Evolutionary conservation across 2,797 vertebrate species (phyloP), one percentile per base, ranked within the genome.

Genomic region (Liparis tanakae): DNA sequence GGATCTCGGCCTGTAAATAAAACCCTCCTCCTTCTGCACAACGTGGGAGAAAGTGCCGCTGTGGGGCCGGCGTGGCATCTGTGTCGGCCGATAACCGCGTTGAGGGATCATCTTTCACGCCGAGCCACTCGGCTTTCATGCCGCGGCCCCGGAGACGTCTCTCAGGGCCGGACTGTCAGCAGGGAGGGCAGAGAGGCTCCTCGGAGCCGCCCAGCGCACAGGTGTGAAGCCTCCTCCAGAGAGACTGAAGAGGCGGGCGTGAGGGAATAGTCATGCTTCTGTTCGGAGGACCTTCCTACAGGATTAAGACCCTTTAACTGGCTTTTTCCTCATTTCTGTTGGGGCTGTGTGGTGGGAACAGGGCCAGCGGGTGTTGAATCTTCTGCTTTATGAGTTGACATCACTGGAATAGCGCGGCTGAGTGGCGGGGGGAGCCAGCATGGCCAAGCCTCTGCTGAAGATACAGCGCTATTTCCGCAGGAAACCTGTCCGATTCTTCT

Each of bases 391-490:
- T 93, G 93, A 88, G 65, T 90, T 88, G 84, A 88, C 61, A 69
- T 79, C 74, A 71, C 78, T 67, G 76, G 82, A 67, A 51, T 44
- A 67, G 81, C 36, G 81, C 66, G 58, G 84, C 82, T 79, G 78
- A 87, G 87, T 56, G 82, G 89, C 87, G 83, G 87, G 64, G 69
- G 86, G 80, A 91, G 84, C 75, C 79, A 94, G 92, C 89, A 99
- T 99, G 98, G 97, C 96, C 93, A 97, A 96, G 87, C 88, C 96
- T 85, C 89, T 97, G 93, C 89, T 97, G 75, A 98, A 95, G 87
- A 95, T 99, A 90, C 98, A 98, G 87, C 95, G 97, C 64, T 98
- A 96, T 82, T 97, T 98, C 89, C 95, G 96, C 76, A 93, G 97
- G 77, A 98, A 94, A 80, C 98, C 98, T 0, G 85, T 98, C 61